A percentile compares a stretch with the other conserved stretches of the same genome.
phyloP scores from a whole-genome alignment of 2,888 invertebrate genomes.

The Falcaria lacertinaria region DNA sequence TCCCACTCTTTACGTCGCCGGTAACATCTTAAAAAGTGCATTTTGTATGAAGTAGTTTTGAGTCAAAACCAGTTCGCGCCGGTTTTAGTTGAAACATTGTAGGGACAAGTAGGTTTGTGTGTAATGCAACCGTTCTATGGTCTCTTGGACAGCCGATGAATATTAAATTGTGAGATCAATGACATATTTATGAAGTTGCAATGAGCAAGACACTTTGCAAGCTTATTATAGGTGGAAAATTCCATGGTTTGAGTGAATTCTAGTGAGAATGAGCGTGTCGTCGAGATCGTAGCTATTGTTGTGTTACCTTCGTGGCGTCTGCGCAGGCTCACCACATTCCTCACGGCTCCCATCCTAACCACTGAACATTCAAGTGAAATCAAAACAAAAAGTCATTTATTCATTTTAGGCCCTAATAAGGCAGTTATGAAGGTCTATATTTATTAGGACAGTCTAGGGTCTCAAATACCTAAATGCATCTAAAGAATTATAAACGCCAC shows the following conservation, averaged over 20 bases:
- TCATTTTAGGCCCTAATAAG: no score
- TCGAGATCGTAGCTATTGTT: conserved; percentile 5
- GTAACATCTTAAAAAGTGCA: conserved; percentile 1
- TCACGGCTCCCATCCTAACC: no score
- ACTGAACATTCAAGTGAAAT: no score
- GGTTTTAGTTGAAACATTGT: background rate
- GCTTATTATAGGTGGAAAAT: background rate
- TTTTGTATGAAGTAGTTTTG: background rate
- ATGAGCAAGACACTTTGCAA: background rate
- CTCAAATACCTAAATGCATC: no score
- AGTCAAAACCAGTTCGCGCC: background rate
- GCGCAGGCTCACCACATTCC: conserved; percentile 7
- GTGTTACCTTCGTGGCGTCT: conserved; percentile 15
- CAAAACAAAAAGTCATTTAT: no score
- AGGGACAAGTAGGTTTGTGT: background rate
- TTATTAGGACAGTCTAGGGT: no score
- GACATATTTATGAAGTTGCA: conserved; percentile 1
- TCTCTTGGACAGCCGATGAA: background rate
- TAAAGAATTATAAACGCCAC: no score
- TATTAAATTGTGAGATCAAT: background rate
- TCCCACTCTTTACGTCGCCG: conserved; percentile 7
- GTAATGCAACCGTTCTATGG: background rate
- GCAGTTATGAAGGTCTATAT: no score
- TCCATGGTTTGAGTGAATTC: background rate
- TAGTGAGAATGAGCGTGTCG: conserved; percentile 13